Conservation (phyloP, 2,113 vertebrate genomes). For the Dolichallabes microphthalmus region DNA sequence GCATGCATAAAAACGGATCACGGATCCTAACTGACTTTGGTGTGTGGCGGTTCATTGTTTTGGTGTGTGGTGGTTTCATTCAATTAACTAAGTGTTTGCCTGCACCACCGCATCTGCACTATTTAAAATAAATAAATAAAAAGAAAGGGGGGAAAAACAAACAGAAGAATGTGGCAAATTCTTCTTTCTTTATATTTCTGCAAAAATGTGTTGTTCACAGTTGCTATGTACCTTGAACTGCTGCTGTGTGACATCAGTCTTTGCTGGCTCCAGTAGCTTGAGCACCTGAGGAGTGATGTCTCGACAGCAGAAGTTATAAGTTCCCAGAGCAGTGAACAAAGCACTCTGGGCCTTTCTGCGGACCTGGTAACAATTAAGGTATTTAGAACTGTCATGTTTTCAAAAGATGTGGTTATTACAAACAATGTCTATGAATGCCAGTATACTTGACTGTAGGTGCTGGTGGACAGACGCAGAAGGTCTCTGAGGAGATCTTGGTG, state of each 20-base stretch:
- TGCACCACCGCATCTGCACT: not conserved
- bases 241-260: conserved; percentile 79
- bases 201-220: not conserved
- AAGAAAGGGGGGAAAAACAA: too few relatives aligned
- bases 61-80: too few relatives aligned
- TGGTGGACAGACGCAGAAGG: conserved; percentile 90
- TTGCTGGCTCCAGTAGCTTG: conserved; percentile 81
- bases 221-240: conserved; percentile 86
- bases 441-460: conserved; percentile 90
- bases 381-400: not conserved
- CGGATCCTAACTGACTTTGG: not conserved
- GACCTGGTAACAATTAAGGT: conserved; percentile 72
- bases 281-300: conserved; percentile 90
- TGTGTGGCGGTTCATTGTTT: too few relatives aligned
- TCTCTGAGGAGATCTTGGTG: conserved; percentile 91
- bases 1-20: not conserved
- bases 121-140: not conserved
- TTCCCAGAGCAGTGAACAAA: conserved; percentile 87
- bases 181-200: not conserved
- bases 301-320: conserved; percentile 92
- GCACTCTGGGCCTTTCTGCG: conserved; percentile 91
- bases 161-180: too few relatives aligned
- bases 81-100: not conserved
- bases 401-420: not conserved
- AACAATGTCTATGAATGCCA: not conserved